phyloP scores from a whole-genome alignment of 1,140 invertebrate genomes.

The Achatina immaculata region DNA sequence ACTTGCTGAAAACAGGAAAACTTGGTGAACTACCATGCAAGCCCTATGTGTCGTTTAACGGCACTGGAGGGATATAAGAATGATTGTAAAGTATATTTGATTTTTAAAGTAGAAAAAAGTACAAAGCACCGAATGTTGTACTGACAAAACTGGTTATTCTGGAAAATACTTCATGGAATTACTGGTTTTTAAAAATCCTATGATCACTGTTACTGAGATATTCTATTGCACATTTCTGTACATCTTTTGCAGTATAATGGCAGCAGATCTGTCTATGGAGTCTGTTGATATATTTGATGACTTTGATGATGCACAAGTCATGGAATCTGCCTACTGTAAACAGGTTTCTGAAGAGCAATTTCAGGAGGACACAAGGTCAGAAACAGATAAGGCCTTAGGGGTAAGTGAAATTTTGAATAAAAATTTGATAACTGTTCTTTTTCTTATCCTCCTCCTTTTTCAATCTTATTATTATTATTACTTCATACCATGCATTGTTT shows the following conservation, averaged over 20 bases:
- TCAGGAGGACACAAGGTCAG: conserved; percentile 16
- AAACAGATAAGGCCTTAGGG: conserved; percentile 12
- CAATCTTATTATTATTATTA: background rate
- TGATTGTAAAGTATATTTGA: too few species aligned
- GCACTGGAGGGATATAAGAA: too few species aligned
- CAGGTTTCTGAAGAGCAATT: conserved; percentile 7
- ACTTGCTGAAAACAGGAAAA: too few species aligned
- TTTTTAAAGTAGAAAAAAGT: too few species aligned
- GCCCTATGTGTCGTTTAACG: too few species aligned
- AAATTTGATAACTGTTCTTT: background rate
- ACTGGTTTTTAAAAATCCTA: too few species aligned
- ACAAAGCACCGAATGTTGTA: too few species aligned
- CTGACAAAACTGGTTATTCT: too few species aligned
- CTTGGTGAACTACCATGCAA: too few species aligned
- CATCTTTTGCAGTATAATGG: background rate
- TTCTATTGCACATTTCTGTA: too few species aligned
- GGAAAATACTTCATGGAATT: too few species aligned
- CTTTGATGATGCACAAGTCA: conserved; percentile 3
- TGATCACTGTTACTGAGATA: too few species aligned
- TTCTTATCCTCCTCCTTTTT: background rate
- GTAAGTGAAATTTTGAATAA: background rate
- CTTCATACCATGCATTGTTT: background rate
- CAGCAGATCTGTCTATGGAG: background rate
- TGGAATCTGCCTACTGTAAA: background rate
- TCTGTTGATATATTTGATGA: conserved; percentile 9